Base-by-base conservation (phyloP, 2,797 vertebrate species). In the Oreonectes daqikongensis region DNA sequence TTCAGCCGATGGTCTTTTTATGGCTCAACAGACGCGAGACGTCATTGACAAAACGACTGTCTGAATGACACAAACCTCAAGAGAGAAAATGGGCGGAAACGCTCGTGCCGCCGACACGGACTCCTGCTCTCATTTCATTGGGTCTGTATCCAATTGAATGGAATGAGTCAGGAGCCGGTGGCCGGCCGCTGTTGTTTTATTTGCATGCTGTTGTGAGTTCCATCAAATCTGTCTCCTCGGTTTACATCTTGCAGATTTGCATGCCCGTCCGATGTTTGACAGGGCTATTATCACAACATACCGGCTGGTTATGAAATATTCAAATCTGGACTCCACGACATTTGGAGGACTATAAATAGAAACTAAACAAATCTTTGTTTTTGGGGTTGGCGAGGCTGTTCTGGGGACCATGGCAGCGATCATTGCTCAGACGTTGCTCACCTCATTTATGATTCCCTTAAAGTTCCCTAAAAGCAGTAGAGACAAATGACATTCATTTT, bases 1-100 rank as follows among this genome's bases (percentile, higher is more conserved):
- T 79, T 82, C 80, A 65, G 76, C 72, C 72, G 15, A 66, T 82
- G 77, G 30, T 60, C 61, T 78, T 81, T 81, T 79, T 55, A 79
- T 71, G 77, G 77, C 44, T 59, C 50, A 60, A 76, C 68, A 63
- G 35, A 42, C 3, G 1, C 35, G 28, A 48, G 64, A 52, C 35
- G 74, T 60, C 74, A 61, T 40, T 61, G 74, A 69, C 17, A 3
- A 40, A 69, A 61, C 32, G 15, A 46, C 48, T 35, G 15, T 66
- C 35, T 67, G 52, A 75, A 67, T 44, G 64, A 69, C 44, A 77
- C 11, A 1, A 42, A 52, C 12, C 67, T 52, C 44, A 18, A 17
- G 0, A 18, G 30, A 26, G 24, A 66, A 26, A 32, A 35, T 6
- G 20, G 2, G 10, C 6, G 6, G 10, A 15, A 20, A 2, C 46